Evolutionary conservation across 2,888 invertebrate species (phyloP).

Genomic region (Thelaira solivaga): DNA sequence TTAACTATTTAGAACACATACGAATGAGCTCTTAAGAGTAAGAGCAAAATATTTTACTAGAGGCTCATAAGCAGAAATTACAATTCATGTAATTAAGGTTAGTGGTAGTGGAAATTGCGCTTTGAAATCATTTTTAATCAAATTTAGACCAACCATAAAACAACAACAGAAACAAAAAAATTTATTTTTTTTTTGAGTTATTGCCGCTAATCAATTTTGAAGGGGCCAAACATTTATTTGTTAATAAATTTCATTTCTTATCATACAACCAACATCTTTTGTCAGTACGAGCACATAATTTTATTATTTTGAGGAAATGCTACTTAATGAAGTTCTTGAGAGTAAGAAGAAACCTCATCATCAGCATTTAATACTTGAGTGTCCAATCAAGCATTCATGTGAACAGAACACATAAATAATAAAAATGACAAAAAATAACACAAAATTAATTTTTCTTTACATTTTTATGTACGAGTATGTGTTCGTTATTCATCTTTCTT

Average conservation of each 20-base stretch:
- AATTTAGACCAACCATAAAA: conserved; percentile 6
- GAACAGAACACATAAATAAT: conserved; percentile 75
- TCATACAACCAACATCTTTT: conserved; percentile 50
- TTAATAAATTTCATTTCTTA: conserved; percentile 37
- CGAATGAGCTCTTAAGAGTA: not conserved
- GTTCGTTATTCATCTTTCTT: no score
- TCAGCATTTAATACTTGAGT: conserved; percentile 69
- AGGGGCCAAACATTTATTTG: conserved; percentile 65
- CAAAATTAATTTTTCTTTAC: conserved; percentile 33
- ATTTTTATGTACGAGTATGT: no score
- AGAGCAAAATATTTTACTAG: not conserved
- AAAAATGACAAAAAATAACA: conserved; percentile 65
- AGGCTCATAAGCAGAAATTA: not conserved
- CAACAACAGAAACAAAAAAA: conserved; percentile 6
- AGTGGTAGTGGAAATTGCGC: conserved; percentile 22
- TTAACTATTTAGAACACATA: conserved; percentile 16
- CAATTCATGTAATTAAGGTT: conserved; percentile 33
- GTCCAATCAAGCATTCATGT: conserved; percentile 76
- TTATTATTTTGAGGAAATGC: not conserved
- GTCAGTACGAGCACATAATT: no score
- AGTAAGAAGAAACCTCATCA: conserved; percentile 3
- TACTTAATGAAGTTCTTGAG: not conserved
- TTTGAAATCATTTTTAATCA: conserved; percentile 48
- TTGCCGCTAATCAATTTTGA: conserved; percentile 74
- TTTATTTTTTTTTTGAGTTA: conserved; percentile 72